A percentile compares a stretch with the other conserved stretches of the same genome.
Evolutionary conservation across 2,888 invertebrate species (phyloP).

Genomic region (Andrena minutula): DNA sequence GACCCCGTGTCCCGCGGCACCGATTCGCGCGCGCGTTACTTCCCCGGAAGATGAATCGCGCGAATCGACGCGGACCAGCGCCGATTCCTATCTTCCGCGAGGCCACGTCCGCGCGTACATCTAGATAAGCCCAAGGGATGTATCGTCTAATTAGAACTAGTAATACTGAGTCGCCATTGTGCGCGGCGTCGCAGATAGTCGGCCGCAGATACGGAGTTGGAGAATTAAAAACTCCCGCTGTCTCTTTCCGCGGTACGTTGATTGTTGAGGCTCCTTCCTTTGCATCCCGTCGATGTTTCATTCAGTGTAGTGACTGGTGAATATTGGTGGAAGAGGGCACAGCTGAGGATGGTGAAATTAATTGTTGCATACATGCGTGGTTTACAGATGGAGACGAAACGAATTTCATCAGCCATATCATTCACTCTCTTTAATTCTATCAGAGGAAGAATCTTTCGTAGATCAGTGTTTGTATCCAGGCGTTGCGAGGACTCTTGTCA

Average conservation of each 20-base stretch:
- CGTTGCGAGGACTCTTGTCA: no score
- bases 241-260: not conserved
- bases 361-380: no score
- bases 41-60: slow-evolving; percentile 64
- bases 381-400: no score
- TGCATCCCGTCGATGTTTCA: slow-evolving; percentile 13
- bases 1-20: slow-evolving; percentile 20
- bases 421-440: no score
- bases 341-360: not conserved
- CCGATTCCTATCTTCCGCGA: slow-evolving; percentile 58
- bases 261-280: slow-evolving; percentile 1
- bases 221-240: slow-evolving; percentile 7
- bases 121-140: slow-evolving; percentile 54
- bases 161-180: slow-evolving; percentile 58
- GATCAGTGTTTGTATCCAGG: no score
- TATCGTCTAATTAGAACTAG: slow-evolving; percentile 65
- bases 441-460: no score
- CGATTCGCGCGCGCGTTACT: slow-evolving; percentile 37
- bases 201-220: not conserved
- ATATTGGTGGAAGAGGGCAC: not conserved
- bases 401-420: no score
- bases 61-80: slow-evolving; percentile 58
- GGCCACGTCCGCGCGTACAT: slow-evolving; percentile 33
- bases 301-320: not conserved
- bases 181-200: slow-evolving; percentile 22